A percentile compares a stretch with the other conserved stretches of the same genome.
Evolutionary conservation across 1,140 invertebrate species (phyloP).

Genomic region (Eupristina koningsbergeri): DNA sequence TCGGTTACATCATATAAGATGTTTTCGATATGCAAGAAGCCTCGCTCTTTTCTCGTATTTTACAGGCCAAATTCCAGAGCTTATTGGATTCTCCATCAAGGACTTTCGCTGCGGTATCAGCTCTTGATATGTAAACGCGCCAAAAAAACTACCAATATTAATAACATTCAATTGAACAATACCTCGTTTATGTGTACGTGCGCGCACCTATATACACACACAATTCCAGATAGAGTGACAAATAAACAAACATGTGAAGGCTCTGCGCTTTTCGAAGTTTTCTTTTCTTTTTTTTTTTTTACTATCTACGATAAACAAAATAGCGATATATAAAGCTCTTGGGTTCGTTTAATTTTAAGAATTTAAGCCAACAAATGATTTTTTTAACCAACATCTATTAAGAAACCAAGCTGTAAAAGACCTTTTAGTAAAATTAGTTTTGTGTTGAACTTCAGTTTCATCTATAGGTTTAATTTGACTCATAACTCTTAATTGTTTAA

Average conservation of each 20-base stretch:
- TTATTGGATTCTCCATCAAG: conserved; percentile 26
- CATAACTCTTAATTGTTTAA: no score
- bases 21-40: neutral
- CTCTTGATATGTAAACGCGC: neutral
- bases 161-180: conserved; percentile 43
- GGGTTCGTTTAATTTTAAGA: no score
- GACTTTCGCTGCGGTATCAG: conserved; percentile 29
- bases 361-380: no score
- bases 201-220: neutral
- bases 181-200: neutral
- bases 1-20: conserved; percentile 5
- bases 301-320: no score
- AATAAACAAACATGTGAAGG: neutral
- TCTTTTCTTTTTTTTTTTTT: no score
- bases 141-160: conserved; percentile 35
- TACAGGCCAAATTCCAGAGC: conserved; percentile 44
- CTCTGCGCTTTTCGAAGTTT: no score
- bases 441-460: no score
- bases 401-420: no score
- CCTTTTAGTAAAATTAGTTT: no score
- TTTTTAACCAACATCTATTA: no score
- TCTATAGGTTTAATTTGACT: no score
- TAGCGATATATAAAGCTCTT: no score
- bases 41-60: conserved; percentile 17
- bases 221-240: neutral